Base-by-base conservation (phyloP, 2,797 vertebrate species). In the Dendrocincla fuliginosa region DNA sequence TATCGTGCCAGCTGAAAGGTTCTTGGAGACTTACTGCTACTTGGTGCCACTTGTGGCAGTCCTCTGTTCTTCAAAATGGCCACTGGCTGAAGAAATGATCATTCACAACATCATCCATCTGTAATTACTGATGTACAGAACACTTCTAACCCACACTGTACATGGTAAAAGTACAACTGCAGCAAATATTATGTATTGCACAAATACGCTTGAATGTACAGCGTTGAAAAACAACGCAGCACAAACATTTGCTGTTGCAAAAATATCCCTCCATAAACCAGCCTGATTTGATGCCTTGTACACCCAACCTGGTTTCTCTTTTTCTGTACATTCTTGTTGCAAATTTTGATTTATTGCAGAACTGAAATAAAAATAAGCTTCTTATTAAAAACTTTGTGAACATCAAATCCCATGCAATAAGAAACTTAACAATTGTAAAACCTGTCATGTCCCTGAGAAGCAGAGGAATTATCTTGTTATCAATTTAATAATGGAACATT, bases 401-500 rank as follows among this genome's bases (percentile, higher is more conserved):
- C 96, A 98, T 97, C 95, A 98, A 98, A 98, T 97, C 96, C 96
- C 95, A 92, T 96, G 96, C 97, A 98, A 96, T 97, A 97, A 97
- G 97, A 96, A 97, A 97, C 97, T 98, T 98, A 98, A 98, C 97
- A 98, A 98, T 97, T 97, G 97, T 98, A 98, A 98, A 98, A 97
- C 97, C 97, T 97, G 98, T 98, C 97, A 98, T 98, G 98, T 98
- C 98, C 98, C 97, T 91, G 97, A 98, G 98, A 98, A 98, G 98
- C 98, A 97, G 94, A 97, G 97, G 98, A 98, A 98, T 97, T 98
- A 99, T 98, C 98, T 99, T 98, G 98, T 99, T 99, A 99, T 98
- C 98, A 98, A 98, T 98, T 98, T 98, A 98, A 98, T 98, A 98
- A 98, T 97, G 97, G 98, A 98, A 97, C 98, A 97, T 76, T 97